Evolutionary conservation across 2,888 invertebrate species (phyloP).

Genomic region (Sphecodes monilicornis): DNA sequence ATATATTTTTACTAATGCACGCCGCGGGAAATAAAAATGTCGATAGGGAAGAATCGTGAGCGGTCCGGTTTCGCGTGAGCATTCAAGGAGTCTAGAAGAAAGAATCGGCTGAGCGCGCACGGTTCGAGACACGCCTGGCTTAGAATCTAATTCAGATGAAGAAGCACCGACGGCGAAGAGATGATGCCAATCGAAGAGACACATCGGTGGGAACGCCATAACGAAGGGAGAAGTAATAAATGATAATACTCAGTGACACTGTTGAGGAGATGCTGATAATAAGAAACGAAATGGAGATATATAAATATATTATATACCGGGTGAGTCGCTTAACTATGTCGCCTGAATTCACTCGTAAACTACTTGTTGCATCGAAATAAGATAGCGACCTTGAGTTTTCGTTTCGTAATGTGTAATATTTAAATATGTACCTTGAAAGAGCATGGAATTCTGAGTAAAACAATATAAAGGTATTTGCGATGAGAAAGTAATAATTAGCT

Average conservation of each 20-base stretch:
- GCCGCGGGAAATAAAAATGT: background rate
- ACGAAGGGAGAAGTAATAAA: slow-evolving; percentile 22
- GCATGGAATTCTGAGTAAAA: too few relatives aligned
- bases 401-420: too few relatives aligned
- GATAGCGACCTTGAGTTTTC: too few relatives aligned
- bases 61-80: background rate
- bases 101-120: too few relatives aligned
- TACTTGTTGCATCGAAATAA: too few relatives aligned
- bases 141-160: background rate
- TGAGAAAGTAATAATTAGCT: too few relatives aligned
- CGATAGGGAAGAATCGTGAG: slow-evolving; percentile 29
- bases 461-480: too few relatives aligned
- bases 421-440: too few relatives aligned
- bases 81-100: background rate
- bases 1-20: slow-evolving; percentile 50
- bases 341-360: background rate
- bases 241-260: slow-evolving; percentile 66
- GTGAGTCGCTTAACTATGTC: background rate
- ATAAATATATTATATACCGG: slow-evolving; percentile 11
- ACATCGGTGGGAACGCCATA: slow-evolving; percentile 44
- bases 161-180: background rate
- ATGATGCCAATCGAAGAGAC: slow-evolving; percentile 29
- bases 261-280: slow-evolving; percentile 47
- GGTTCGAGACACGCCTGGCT: too few relatives aligned
- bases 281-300: slow-evolving; percentile 47